Evolutionary conservation across 2,113 vertebrate species (phyloP).

Genomic region (human): GRCh38 chr6:13529001-13529500

Average conservation of each 20-base stretch:
- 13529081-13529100: not conserved
- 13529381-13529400: not conserved
- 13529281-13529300: not conserved
- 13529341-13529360: too few species aligned
- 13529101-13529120: not conserved
- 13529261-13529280: not conserved
- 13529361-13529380: not conserved
- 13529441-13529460: not conserved
- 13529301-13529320: not conserved
- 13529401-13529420: not conserved
- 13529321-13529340: constrained; percentile 6
- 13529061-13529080: not conserved
- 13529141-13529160: not conserved
- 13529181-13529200: too few species aligned
- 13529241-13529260: not conserved
- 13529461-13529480: not conserved
- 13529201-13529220: not conserved
- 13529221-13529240: not conserved
- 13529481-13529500: not conserved
- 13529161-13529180: not conserved
- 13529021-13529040: not conserved
- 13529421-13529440: not conserved
- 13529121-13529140: not conserved
- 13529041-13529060: not conserved
- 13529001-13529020: not conserved